Percentiles rank a stretch among this genome's conserved stretches.
These are phyloP conservation scores for Pangasius mekongensis DNA, from an alignment of 2,797 vertebrate species.

Conservation along the genomic window DNA sequence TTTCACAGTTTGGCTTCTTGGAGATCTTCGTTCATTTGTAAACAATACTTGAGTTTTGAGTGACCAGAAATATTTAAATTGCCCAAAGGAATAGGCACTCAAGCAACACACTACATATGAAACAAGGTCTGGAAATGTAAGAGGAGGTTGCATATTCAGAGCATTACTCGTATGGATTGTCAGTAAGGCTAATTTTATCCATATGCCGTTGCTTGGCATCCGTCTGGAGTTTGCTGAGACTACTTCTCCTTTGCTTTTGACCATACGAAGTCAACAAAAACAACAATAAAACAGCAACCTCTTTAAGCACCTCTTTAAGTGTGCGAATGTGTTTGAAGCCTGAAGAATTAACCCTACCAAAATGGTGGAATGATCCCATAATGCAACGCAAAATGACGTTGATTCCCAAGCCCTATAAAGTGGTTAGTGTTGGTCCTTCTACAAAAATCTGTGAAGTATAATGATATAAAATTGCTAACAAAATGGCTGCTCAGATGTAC, in stretches of 20 bases:
- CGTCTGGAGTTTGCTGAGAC: not conserved
- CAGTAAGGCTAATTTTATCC: conserved; percentile 22
- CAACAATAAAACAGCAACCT: not conserved
- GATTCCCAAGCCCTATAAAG: not conserved
- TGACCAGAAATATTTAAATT: not conserved
- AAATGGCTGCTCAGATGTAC: conserved; percentile 25
- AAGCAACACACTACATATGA: not conserved
- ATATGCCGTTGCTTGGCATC: not conserved
- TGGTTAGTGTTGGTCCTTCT: conserved; percentile 1
- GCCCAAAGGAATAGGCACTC: not conserved
- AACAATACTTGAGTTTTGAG: not conserved
- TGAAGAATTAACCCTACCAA: not conserved
- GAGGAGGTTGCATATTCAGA: not conserved
- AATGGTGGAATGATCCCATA: not conserved
- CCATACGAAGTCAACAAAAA: not conserved
- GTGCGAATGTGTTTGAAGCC: not conserved
- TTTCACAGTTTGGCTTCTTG: not conserved
- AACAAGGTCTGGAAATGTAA: not conserved
- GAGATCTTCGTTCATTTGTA: not conserved
- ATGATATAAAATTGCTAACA: not conserved
- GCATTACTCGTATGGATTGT: conserved; percentile 17
- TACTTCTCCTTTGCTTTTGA: not conserved
- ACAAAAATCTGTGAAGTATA: not conserved
- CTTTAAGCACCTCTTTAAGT: not conserved
- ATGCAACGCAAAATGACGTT: not conserved